These are phyloP conservation scores for Allacma fusca DNA, from an alignment of 2,888 invertebrate genomes.

Conservation along the genomic window DNA sequence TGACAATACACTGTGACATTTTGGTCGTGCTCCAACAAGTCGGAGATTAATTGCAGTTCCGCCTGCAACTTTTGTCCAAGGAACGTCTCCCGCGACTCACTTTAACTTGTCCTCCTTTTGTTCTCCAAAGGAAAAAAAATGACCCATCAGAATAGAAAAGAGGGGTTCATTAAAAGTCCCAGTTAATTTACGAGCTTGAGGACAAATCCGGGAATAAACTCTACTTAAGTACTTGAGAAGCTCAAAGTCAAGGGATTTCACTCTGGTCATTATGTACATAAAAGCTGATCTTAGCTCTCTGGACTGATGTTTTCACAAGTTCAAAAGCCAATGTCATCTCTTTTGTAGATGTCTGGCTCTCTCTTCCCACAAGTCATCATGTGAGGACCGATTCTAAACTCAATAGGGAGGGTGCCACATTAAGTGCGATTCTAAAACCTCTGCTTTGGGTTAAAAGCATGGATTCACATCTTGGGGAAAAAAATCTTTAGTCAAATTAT, in stretches of 20 bases:
- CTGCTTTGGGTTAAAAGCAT: background rate
- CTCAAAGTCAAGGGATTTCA: background rate
- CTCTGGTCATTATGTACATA: too few species aligned
- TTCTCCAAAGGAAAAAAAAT: slow-evolving; percentile 6
- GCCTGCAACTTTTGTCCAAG: slow-evolving; percentile 24
- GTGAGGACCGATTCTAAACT: too few species aligned
- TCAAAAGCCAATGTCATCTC: too few species aligned
- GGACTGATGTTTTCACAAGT: too few species aligned
- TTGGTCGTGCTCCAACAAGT: slow-evolving; percentile 29
- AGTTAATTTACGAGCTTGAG: slow-evolving; percentile 18
- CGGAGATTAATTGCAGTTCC: slow-evolving; percentile 35
- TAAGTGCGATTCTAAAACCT: too few species aligned
- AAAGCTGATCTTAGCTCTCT: too few species aligned
- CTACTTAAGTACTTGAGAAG: background rate
- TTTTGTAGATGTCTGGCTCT: too few species aligned
- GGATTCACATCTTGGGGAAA: background rate
- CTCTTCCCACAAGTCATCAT: too few species aligned
- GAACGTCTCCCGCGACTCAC: background rate
- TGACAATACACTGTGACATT: slow-evolving; percentile 14
- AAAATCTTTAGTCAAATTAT: too few species aligned
- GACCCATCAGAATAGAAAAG: background rate
- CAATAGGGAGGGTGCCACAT: too few species aligned
- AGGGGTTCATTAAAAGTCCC: slow-evolving; percentile 25
- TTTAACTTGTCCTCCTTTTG: slow-evolving; percentile 19
- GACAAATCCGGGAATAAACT: background rate